Evolutionary conservation across 2,888 invertebrate species (phyloP).

Genomic region (Trachelus troglodyta): DNA sequence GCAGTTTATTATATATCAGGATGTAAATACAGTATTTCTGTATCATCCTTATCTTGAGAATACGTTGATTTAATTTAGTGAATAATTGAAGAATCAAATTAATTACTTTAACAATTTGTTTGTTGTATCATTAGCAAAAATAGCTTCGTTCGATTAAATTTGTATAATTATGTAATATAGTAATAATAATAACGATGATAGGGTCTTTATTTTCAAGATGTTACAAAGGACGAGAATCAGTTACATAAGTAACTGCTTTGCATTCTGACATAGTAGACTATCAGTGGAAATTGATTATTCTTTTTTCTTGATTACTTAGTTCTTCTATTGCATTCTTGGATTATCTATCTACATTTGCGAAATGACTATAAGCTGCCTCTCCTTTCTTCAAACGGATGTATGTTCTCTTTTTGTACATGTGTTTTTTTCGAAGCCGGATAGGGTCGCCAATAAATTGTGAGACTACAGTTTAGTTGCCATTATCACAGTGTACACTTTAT

Average conservation of each 20-base stretch:
- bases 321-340: not conserved
- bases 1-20: slow-evolving; percentile 26
- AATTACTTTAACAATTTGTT: not conserved
- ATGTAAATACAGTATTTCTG: not conserved
- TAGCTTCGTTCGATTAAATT: not conserved
- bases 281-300: not conserved
- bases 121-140: not conserved
- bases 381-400: not conserved
- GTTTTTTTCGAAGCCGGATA: not conserved
- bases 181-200: too few species aligned
- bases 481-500: slow-evolving; percentile 18
- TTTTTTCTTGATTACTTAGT: not conserved
- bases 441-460: not conserved
- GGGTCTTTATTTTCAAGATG: too few species aligned
- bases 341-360: not conserved
- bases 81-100: not conserved
- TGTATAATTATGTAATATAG: not conserved
- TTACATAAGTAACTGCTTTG: too few species aligned
- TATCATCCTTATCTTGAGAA: too few species aligned
- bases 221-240: too few species aligned
- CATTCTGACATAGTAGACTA: not conserved
- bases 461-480: not conserved
- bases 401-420: not conserved
- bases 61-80: not conserved
- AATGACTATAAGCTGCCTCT: not conserved